A percentile compares a stretch with the other conserved stretches of the same genome.
These are phyloP conservation scores for Hyles vespertilio DNA, from an alignment of 1,140 invertebrate genomes.

Conservation along the genomic window DNA sequence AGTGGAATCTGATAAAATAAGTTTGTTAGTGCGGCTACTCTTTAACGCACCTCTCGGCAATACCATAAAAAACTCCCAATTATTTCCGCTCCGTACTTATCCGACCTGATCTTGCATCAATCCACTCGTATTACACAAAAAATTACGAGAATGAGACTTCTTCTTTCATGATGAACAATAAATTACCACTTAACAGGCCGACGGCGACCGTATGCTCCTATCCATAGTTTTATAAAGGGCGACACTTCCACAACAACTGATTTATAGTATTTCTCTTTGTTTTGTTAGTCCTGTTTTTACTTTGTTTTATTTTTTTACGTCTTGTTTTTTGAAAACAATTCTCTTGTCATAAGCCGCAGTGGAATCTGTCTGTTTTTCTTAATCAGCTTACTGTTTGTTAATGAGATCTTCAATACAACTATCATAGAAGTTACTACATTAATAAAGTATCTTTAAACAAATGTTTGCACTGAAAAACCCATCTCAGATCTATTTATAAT, in stretches of 20 bases:
- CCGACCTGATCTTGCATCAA: conserved; percentile 50
- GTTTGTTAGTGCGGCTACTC: conserved; percentile 19
- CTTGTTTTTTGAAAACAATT: conserved; percentile 16
- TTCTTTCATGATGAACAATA: conserved; percentile 58
- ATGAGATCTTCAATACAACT: no score
- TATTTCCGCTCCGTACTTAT: conserved; percentile 52
- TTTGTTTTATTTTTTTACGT: no score
- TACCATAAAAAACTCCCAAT: conserved; percentile 51
- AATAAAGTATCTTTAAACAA: no score
- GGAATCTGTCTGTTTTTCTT: no score
- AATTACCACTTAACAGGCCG: conserved; percentile 58
- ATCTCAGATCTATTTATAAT: no score
- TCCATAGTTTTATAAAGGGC: conserved; percentile 38
- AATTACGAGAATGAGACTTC: conserved; percentile 60
- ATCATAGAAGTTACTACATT: no score
- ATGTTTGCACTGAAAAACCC: no score
- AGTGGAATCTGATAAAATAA: conserved; percentile 9
- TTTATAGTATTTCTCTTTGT: conserved; percentile 52
- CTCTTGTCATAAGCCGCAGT: not conserved
- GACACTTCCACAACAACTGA: conserved; percentile 45
- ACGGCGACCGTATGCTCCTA: conserved; percentile 33
- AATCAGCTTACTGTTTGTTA: no score
- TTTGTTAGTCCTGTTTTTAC: conserved; percentile 30
- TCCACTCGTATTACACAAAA: conserved; percentile 61
- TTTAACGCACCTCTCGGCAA: conserved; percentile 15